Conservation (phyloP, 2,797 vertebrate species). For the Enteromius anoplus region DNA sequence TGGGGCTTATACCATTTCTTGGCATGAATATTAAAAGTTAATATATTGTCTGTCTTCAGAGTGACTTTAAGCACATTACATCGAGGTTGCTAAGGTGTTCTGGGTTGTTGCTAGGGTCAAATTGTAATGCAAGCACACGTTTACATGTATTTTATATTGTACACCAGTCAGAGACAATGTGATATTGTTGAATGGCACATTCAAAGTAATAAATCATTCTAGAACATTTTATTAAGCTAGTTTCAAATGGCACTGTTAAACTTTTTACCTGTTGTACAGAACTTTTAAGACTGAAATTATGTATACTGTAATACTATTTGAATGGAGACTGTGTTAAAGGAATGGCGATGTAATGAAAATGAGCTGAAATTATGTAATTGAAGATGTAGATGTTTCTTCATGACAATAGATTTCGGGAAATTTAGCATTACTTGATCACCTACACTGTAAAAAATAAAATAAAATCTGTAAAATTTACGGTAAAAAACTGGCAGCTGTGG, state of each 20-base stretch:
- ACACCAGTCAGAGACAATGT: background rate
- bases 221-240: background rate
- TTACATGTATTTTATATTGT: background rate
- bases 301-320: background rate
- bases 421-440: background rate
- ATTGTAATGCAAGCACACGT: background rate
- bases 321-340: background rate
- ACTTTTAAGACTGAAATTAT: background rate
- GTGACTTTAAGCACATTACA: background rate
- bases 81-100: conserved; percentile 1
- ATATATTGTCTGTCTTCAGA: background rate
- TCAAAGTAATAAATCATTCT: background rate
- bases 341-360: background rate
- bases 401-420: background rate
- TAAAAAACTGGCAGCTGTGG: too few species aligned
- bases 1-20: background rate
- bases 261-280: background rate
- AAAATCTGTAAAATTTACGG: too few species aligned
- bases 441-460: background rate
- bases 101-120: background rate
- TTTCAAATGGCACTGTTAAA: background rate
- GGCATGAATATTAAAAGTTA: background rate
- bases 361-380: background rate
- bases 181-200: background rate
- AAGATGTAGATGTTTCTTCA: background rate